Evolutionary conservation across 2,888 invertebrate genomes (phyloP).

Genomic region (Rotaria macrura): DNA sequence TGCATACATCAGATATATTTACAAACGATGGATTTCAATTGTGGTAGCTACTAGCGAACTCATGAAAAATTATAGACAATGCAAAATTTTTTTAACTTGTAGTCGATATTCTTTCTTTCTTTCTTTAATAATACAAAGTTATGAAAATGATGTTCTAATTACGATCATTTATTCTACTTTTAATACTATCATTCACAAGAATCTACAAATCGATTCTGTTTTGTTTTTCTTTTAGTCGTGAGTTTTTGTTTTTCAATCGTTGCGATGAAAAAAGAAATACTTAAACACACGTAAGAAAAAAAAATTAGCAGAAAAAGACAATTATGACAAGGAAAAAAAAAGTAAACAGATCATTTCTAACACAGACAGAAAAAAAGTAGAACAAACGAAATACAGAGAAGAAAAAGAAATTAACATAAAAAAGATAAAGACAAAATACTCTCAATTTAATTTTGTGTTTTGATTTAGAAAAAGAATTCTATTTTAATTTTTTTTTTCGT

Average conservation of each 20-base stretch:
- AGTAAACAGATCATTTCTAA: not conserved
- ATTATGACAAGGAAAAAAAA: not conserved
- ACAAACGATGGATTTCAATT: no score
- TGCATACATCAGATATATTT: no score
- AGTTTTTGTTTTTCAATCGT: not conserved
- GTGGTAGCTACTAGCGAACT: no score
- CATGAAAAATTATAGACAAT: no score
- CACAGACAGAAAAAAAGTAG: not conserved
- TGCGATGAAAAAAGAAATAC: not conserved
- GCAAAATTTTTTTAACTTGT: no score
- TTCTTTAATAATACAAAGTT: no score
- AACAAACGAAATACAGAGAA: not conserved
- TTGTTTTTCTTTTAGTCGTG: not conserved
- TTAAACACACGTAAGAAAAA: not conserved
- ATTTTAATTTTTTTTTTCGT: not conserved
- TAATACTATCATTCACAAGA: not conserved
- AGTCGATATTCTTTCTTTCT: no score
- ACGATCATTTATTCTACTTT: constrained; percentile 1
- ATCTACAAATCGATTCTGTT: not conserved
- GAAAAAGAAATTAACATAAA: not conserved
- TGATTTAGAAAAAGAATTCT: not conserved
- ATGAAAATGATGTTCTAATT: not conserved
- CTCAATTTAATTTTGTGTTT: not conserved
- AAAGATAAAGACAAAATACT: not conserved
- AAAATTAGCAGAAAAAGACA: not conserved